A percentile compares a stretch with the other conserved stretches of the same genome.
phyloP scores from a whole-genome alignment of 2,797 vertebrate genomes.

The Trachops cirrhosus region DNA sequence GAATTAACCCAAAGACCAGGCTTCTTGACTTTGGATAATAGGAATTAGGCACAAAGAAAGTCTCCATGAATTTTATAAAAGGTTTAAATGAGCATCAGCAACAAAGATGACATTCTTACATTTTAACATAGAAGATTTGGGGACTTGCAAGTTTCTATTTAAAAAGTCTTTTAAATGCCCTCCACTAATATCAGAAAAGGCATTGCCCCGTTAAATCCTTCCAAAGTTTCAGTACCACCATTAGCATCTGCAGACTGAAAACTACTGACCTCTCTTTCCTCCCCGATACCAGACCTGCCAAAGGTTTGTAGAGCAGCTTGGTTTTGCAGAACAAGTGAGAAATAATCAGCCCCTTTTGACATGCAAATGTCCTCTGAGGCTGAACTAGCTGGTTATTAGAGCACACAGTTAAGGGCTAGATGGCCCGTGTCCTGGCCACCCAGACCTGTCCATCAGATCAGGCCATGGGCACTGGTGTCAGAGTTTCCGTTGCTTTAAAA shows the following conservation, averaged over 20 bases:
- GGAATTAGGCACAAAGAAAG: neutral
- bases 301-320: neutral
- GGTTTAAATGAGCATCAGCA: neutral
- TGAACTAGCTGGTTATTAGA: neutral
- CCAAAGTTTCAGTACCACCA: neutral
- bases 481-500: neutral
- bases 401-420: neutral
- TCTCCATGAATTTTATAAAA: neutral
- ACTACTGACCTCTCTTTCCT: neutral
- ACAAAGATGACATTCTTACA: neutral
- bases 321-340: conserved; percentile 21
- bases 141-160: neutral
- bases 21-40: neutral
- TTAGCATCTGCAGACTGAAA: neutral
- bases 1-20: neutral
- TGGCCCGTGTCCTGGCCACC: neutral
- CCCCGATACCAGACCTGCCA: neutral
- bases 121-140: neutral
- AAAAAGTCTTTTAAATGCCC: neutral
- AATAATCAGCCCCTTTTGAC: neutral
- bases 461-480: no score
- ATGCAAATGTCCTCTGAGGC: neutral
- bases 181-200: neutral
- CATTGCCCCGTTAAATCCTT: neutral
- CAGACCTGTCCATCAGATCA: neutral